phyloP scores from a whole-genome alignment of 2,113 vertebrate species.

The Microtus ochrogaster region DNA sequence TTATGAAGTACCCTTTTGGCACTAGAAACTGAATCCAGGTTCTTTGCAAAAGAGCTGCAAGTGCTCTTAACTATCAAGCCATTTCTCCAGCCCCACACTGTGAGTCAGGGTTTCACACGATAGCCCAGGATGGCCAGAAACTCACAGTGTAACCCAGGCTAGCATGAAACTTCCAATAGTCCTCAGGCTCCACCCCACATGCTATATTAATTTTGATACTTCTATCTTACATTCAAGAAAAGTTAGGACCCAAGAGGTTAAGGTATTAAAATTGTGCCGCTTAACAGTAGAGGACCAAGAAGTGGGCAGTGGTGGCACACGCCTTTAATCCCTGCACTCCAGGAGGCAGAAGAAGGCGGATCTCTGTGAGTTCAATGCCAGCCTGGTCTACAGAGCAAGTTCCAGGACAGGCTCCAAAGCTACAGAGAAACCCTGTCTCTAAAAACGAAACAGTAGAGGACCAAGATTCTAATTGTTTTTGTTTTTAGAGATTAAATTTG shows the following conservation, averaged over 20 bases:
- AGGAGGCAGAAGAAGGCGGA: no score
- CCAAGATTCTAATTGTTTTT: not conserved
- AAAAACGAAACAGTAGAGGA: not conserved
- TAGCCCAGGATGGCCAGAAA: not conserved
- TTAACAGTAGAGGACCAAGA: not conserved
- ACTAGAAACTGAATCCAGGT: not conserved
- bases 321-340: no score
- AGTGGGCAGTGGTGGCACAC: no score
- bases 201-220: not conserved
- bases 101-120: not conserved
- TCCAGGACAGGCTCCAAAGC: no score
- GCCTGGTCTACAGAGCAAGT: no score
- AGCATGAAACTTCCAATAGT: not conserved
- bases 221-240: constrained; percentile 9
- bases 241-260: not conserved
- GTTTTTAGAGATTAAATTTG: not conserved
- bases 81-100: not conserved
- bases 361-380: no score
- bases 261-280: not conserved
- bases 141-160: not conserved
- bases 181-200: not conserved
- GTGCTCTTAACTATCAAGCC: not conserved
- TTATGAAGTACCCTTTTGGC: not conserved
- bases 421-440: no score
- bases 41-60: not conserved